Base-by-base conservation (phyloP, 2,888 invertebrate species). In the Pherbina coryleti region DNA sequence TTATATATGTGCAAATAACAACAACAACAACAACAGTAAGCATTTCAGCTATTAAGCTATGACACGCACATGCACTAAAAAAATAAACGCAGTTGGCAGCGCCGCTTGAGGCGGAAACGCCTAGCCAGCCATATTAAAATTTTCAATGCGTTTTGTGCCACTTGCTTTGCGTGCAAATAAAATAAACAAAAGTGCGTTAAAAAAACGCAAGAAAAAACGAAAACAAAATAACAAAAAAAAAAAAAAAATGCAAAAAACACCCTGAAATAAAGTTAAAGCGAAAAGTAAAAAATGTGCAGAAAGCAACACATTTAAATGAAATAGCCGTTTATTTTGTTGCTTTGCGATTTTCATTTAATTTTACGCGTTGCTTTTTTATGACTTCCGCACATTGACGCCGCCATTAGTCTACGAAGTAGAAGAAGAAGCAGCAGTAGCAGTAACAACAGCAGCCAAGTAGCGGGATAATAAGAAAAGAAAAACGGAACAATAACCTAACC, bases 281-380 rank as follows among this genome's bases (percentile, higher is more conserved):
- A 44, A 44, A 11, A 44, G 44, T 44, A 44, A 44, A 44, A 44
- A 44, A 11, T 44, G 44, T 44, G 14, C 14, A 44, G 7, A 44
- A 44, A 44, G 44, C 44, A 44, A 7, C 44, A 11, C 44, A 44
- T 44, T 44, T 44, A 44, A 44, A 44, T 44, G 44, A 44, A 22
- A 22, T 19, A 34, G 37, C 14, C 7, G 25, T 22, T 60, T 28
- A 28, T 25, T 28, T 22, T 22, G 57, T 25, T 19, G 57, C 31
- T 64, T 64, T 64, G 64, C 17, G 64, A 31, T 31, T 64, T 64
- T 64, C 64, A 64, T 64, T 64, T 64, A 64, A 64, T 64, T 64
- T 64, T 64, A 34, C 34, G 64, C 64, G 31, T 64, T 31, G 64
- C 57, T 60, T 34, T 64, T 64, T 64, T 64, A 64, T 31, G 64